Base-by-base conservation (phyloP, 2,888 invertebrate genomes). In the Heliconius erato region DNA sequence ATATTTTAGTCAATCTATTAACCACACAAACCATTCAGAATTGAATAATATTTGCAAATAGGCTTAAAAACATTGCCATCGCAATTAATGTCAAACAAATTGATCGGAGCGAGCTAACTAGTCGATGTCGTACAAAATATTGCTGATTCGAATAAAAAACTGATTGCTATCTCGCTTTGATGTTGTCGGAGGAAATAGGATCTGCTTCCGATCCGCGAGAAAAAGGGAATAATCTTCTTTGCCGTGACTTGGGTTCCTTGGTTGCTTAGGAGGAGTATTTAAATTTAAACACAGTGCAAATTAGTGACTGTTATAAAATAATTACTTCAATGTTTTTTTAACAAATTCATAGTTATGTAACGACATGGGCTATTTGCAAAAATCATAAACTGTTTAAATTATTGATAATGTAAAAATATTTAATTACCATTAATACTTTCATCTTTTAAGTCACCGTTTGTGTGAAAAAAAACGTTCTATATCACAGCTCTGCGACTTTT, bases 161-260 rank as follows among this genome's bases (percentile, higher is more conserved):
- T 94, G 94, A 95, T 94, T 92, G 94, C 94, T 93, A 94, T 94
- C 94, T 92, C 93, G 95, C 95, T 95, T 95, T 95, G 95, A 95
- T 95, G 95, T 95, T 94, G 95, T 94, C 94, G 91, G 90, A 94
- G 96, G 95, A 95, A 95, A 95, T 95, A 93, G 94, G 95, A 95
- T 95, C 94, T 93, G 94, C 92, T 94, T 94, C 95, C 94, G 93
- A 95, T 94, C 92, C 91, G 91, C 92, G 92, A 92, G 93, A 92
- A 95, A 83, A 94, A 94, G 92, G 91, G 92, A 95, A 94, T 94
- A 94, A 95, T 94, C 94, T 94, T 90, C 90, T 92, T 91, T 91
- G 90, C 92, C 90, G 44, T 89, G 81, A 91, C 92, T 91, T 90
- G 94, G 92, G 94, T 91, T 90, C 95, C 92, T 91, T 79, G 92